Percentiles rank a stretch among this genome's conserved stretches.
Conservation (phyloP, 1,140 invertebrate species). For the Venturia canescens region DNA sequence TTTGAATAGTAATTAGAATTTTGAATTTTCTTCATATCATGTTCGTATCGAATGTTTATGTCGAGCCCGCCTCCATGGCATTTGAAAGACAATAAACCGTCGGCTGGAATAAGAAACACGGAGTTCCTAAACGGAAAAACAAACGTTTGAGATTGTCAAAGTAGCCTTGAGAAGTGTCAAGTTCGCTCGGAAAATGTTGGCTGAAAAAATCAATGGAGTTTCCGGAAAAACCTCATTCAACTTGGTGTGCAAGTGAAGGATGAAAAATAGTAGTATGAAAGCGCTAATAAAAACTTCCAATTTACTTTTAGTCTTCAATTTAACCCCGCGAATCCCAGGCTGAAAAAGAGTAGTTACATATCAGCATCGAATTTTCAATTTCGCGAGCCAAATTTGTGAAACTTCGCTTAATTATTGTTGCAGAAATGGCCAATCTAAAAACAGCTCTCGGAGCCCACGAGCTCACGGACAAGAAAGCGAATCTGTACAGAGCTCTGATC, state of each 20-base stretch:
- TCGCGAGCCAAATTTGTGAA: background rate
- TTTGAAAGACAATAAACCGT: background rate
- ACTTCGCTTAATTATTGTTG: constrained; percentile 30
- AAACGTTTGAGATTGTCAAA: background rate
- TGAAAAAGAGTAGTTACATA: background rate
- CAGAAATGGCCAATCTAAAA: constrained; percentile 78
- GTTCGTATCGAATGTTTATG: too few species aligned
- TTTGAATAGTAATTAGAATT: too few species aligned
- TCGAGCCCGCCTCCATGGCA: too few species aligned
- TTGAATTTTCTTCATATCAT: too few species aligned
- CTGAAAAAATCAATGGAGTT: background rate
- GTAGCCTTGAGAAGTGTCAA: background rate
- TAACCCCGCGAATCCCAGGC: too few species aligned
- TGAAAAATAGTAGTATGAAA: background rate
- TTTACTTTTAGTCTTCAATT: too few species aligned
- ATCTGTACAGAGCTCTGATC: constrained; percentile 82
- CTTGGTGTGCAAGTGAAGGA: background rate
- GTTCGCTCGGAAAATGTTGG: background rate
- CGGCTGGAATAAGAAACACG: constrained; percentile 37
- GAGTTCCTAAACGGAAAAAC: constrained; percentile 33
- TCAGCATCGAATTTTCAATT: background rate
- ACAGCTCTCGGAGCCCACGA: constrained; percentile 82
- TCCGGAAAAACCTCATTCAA: background rate
- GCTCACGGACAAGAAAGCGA: constrained; percentile 80
- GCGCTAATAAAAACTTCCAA: background rate